Conservation (phyloP, 2,113 vertebrate species). For the Lophochroa leadbeateri region DNA sequence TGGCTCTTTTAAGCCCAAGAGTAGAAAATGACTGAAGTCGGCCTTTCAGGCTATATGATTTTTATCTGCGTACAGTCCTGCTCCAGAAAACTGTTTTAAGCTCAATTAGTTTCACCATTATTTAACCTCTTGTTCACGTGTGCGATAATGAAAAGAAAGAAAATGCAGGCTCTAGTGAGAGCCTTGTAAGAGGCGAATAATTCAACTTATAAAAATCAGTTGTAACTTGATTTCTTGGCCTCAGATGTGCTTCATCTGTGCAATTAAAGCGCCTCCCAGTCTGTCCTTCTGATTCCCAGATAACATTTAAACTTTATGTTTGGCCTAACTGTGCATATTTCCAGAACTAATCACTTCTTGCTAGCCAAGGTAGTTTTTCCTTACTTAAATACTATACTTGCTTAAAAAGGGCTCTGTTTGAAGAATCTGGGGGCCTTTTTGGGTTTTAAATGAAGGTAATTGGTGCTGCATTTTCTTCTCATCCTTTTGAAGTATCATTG, state of each 20-base stretch:
- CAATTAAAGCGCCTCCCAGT: constrained; percentile 50
- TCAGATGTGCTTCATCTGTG: constrained; percentile 5
- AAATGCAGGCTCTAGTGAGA: background rate
- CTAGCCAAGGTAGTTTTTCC: background rate
- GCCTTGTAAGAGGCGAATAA: background rate
- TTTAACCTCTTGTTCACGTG: constrained; percentile 40
- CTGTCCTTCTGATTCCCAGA: constrained; percentile 40
- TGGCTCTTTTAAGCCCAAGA: constrained; percentile 9
- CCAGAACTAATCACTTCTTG: background rate
- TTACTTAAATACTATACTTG: background rate
- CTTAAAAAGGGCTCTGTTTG: background rate
- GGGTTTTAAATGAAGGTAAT: background rate
- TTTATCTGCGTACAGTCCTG: constrained; percentile 25
- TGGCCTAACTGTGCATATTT: background rate
- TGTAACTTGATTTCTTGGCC: constrained; percentile 52
- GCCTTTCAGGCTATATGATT: constrained; percentile 33
- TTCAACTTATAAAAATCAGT: constrained; percentile 14
- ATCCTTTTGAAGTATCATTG: background rate
- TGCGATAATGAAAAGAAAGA: constrained; percentile 2
- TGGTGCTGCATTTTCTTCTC: background rate
- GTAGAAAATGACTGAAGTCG: background rate
- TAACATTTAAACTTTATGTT: constrained; percentile 9
- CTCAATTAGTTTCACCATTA: constrained; percentile 36
- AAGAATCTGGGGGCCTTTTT: background rate
- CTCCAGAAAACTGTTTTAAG: constrained; percentile 37